phyloP scores from a whole-genome alignment of 1,140 invertebrate genomes.

The Globodera ellingtonae region DNA sequence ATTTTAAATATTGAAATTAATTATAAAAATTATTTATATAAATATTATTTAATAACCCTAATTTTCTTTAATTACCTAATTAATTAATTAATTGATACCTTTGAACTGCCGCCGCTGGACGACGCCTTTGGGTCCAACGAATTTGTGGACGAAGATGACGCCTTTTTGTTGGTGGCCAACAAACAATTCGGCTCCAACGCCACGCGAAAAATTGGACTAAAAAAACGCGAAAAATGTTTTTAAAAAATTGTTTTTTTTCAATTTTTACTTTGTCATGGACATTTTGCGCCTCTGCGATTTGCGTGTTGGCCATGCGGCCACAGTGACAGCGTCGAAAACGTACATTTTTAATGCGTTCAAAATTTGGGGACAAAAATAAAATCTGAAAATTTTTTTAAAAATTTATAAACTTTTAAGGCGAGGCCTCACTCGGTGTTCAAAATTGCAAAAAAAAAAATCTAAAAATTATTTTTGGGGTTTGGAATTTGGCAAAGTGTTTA shows the following conservation, averaged over 20 bases:
- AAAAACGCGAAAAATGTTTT: background rate
- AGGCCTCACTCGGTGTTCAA: too few species aligned
- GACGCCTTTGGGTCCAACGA: background rate
- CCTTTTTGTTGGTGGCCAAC: background rate
- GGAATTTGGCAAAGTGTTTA: too few species aligned
- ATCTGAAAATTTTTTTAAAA: too few species aligned
- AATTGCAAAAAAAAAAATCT: too few species aligned
- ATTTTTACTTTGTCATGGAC: background rate
- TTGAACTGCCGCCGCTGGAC: background rate
- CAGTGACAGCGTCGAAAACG: background rate
- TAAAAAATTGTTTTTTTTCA: background rate
- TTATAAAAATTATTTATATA: too few species aligned
- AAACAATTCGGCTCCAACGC: conserved; percentile 4
- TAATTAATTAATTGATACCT: background rate
- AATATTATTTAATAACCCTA: too few species aligned
- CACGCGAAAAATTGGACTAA: conserved; percentile 6
- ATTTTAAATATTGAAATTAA: too few species aligned
- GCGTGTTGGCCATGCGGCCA: conserved; percentile 1
- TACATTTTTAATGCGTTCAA: background rate
- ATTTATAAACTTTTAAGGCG: too few species aligned
- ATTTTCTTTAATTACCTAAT: too few species aligned
- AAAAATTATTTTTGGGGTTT: too few species aligned
- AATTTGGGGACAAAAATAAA: background rate
- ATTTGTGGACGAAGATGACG: background rate
- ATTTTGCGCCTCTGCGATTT: conserved; percentile 6